Percentiles rank a stretch among this genome's conserved stretches.
Evolutionary conservation across 2,113 vertebrate species (phyloP).

Genomic region (Pelmatolapia mariae): DNA sequence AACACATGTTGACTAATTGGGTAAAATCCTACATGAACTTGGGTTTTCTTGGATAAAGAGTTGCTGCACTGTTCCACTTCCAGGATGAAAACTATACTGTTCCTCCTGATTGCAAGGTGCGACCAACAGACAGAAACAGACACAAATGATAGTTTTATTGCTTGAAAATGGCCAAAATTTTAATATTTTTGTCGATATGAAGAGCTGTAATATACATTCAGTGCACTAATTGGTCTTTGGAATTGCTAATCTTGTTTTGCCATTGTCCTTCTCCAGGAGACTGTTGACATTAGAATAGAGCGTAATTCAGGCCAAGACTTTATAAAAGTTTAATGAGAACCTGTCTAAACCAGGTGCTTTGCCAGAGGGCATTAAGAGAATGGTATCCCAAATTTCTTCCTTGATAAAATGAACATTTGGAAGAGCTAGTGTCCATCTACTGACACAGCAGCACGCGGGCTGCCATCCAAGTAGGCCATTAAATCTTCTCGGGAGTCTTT

Average conservation of each 20-base stretch:
- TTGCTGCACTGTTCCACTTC: background rate
- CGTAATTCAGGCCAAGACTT: background rate
- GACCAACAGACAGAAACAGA: background rate
- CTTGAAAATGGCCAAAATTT: background rate
- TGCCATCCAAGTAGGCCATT: constrained; percentile 8
- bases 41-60: background rate
- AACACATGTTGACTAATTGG: background rate
- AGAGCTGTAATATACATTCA: background rate
- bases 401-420: constrained; percentile 31
- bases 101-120: background rate
- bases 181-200: background rate
- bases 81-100: background rate
- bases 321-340: constrained; percentile 21
- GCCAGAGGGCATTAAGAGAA: constrained; percentile 25
- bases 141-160: background rate
- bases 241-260: background rate
- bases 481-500: background rate
- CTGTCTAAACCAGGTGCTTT: constrained; percentile 33
- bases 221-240: background rate
- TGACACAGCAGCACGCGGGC: constrained; percentile 4
- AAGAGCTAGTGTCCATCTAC: constrained; percentile 4
- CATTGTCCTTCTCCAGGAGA: background rate
- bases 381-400: background rate
- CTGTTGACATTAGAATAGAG: background rate
- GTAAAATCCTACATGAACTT: background rate